Evolutionary conservation across 2,888 invertebrate species (phyloP).

Genomic region (Eubasilissa splendida): DNA sequence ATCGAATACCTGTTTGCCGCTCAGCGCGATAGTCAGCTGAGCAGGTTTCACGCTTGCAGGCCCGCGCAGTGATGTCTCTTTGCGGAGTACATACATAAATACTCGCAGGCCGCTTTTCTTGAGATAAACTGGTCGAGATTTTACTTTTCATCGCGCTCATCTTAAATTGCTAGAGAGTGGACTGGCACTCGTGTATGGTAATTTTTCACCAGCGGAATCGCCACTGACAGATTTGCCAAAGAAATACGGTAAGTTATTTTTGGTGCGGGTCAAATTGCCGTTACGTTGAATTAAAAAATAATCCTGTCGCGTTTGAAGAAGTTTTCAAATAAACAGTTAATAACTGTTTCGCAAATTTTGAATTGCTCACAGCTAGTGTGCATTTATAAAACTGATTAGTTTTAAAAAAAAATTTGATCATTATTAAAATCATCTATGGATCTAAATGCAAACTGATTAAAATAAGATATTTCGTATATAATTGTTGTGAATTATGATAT

Average conservation of each 20-base stretch:
- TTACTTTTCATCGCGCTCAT: constrained; percentile 48
- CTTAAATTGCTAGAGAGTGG: constrained; percentile 33
- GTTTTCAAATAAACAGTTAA: no score
- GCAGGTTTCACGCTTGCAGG: constrained; percentile 46
- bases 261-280: constrained; percentile 6
- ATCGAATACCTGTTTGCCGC: background rate
- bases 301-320: no score
- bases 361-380: no score
- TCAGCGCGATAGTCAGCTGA: constrained; percentile 39
- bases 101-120: constrained; percentile 10
- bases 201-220: background rate
- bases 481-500: no score
- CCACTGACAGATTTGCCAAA: no score
- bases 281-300: background rate
- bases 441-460: no score
- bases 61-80: constrained; percentile 48
- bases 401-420: no score
- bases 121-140: constrained; percentile 45
- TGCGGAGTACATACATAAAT: constrained; percentile 12
- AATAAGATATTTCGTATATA: no score
- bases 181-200: background rate
- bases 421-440: no score
- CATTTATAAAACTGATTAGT: no score
- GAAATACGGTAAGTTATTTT: no score
- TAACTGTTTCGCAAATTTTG: no score